These are phyloP conservation scores for Anguilla pacifica DNA, from an alignment of 2,797 vertebrate genomes.

Conservation along the genomic window DNA sequence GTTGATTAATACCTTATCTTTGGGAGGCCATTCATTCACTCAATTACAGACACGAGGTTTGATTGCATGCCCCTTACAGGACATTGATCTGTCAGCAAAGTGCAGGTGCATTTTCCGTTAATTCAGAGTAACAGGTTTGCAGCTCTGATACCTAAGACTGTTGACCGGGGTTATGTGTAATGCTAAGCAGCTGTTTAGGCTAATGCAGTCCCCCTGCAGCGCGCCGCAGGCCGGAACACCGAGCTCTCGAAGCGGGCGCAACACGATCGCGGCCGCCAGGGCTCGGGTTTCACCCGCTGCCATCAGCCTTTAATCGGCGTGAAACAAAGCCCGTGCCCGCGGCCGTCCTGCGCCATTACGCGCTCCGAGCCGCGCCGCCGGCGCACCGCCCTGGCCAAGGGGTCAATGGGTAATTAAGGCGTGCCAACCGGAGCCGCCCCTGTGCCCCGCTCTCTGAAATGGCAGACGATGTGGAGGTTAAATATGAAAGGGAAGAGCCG, in stretches of 20 bases:
- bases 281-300: conserved; percentile 76
- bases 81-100: conserved; percentile 84
- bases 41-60: conserved; percentile 84
- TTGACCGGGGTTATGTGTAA: conserved; percentile 80
- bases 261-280: conserved; percentile 65
- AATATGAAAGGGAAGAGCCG: conserved; percentile 62
- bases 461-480: conserved; percentile 63
- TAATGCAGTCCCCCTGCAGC: conserved; percentile 67
- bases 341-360: conserved; percentile 57
- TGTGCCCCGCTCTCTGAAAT: conserved; percentile 63
- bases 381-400: conserved; percentile 68
- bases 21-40: conserved; percentile 87
- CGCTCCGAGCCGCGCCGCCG: conserved; percentile 59
- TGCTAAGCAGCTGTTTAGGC: conserved; percentile 69
- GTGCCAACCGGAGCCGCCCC: conserved; percentile 77
- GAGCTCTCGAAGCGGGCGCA: conserved; percentile 72
- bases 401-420: conserved; percentile 81
- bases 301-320: conserved; percentile 67
- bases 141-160: conserved; percentile 76
- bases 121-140: conserved; percentile 83
- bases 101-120: conserved; percentile 83
- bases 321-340: conserved; percentile 70
- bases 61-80: conserved; percentile 82
- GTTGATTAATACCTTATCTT: conserved; percentile 91
- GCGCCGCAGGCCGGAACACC: conserved; percentile 71